Evolutionary conservation across 1,140 invertebrate genomes (phyloP), one percentile per base, ranked within the genome.

Genomic region (Micrasema minimum): DNA sequence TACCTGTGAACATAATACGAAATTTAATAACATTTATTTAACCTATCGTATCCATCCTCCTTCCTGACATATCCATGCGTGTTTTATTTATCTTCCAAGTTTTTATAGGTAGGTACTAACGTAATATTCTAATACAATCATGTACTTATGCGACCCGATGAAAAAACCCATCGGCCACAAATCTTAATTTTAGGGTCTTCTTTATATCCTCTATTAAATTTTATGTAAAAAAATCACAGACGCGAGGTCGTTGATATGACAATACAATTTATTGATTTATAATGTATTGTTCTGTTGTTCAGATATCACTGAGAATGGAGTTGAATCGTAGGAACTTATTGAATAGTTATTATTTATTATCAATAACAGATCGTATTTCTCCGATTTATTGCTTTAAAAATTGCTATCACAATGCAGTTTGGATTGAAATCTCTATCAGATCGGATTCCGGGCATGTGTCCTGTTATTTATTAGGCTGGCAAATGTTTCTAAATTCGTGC

Each of bases 381-480:
- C 2, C 41, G 41, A 45, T 45, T 45, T 45, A 45, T 45, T 45
- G 14, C 41, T 45, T 45, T 11, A 11, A 45, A 45, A 45, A 45
- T 16, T 45, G 2, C 2, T 31, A 31, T 31, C 7, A 31, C 26
- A 31, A 31, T 31, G 26, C 26, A 31, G 26, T 31, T 31, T 31
- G 26, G 7, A 5, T 45, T 31, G 7, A 31, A 31, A 31, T 31
- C 26, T 50, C 18, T 41, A 59, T 59, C 35, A 59, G 41, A 62
- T 59, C 35, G 35, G 20, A 62, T 62, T 62, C 1, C 14, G 59
- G 59, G 22, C 59, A 45, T 38, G 41, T 62, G 20, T 62, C 23
- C 41, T 62, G 41, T 62, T 62, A 62, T 62, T 62, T 62, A 62
- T 62, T 62, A 62, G 9, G n/a, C 12, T 11, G 9, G 20, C 38